Evolutionary conservation across 2,113 vertebrate species (phyloP), one percentile per base, ranked within the genome.

Genomic region (Tragelaphus scriptus): DNA sequence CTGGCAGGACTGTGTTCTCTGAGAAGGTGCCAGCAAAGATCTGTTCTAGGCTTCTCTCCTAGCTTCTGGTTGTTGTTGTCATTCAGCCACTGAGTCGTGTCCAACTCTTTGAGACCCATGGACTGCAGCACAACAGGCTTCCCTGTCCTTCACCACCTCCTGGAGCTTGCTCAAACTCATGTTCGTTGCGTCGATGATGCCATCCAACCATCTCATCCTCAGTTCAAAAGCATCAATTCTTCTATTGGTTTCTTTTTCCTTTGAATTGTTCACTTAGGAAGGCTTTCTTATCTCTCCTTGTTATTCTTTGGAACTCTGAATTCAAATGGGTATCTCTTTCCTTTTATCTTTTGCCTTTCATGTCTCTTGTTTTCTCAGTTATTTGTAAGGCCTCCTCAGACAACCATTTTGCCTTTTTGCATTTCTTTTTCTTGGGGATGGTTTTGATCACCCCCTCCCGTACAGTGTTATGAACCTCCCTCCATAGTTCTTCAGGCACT

Each of bases 371-470:
- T 71, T 71, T 71, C n/a, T 71, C n/a, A 71, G 65, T 71, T 36
- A 71, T 36, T 36, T 36, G 65, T 12, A 71, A 25, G 58, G 58
- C 58, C 58, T 59, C 58, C 23, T 59, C 23, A 59, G 58, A 59
- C 58, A 59, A 59, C 58, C 58, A 26, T 59, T 25, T 59, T 59
- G 23, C 58, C 23, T 26, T 59, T 59, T 59, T 59, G 23, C 23
- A 26, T 59, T 59, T 59, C 23, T 49, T 49, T 49, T 49, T 68
- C 65, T 36, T 71, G 4, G 19, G 68, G n/a, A 71, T 71, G 68
- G n/a, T 36, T 36, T 71, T 71, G n/a, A 40, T 71, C n/a, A 36
- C n/a, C 9, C 9, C 2, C 65, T 36, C 19, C n/a, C 1, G 0
- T 71, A 19, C 5, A 36, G 32, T 71, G 68, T 36, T 23, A 6